Percentiles rank a stretch among this genome's conserved stretches.
Conservation (phyloP, 2,797 vertebrate genomes). For the Pteropus rufus region DNA sequence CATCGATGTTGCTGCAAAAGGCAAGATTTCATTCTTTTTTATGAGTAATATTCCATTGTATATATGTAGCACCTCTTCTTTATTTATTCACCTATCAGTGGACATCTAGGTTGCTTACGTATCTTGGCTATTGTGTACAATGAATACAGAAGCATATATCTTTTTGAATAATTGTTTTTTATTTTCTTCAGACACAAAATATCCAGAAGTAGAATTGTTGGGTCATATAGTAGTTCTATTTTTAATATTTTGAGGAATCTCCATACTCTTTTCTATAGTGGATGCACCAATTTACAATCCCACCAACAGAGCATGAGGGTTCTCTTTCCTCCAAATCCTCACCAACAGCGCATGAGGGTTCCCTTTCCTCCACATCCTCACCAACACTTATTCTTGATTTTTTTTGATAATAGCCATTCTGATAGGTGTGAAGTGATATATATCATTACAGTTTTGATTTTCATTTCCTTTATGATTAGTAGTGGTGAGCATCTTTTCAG, state of each 20-base stretch:
- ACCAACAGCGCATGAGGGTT: neutral
- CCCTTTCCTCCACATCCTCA: neutral
- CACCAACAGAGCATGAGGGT: neutral
- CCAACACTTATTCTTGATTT: neutral
- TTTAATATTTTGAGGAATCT: neutral
- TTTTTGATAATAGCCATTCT: neutral
- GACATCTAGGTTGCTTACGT: neutral
- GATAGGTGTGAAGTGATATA: neutral
- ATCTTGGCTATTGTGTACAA: neutral
- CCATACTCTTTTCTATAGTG: neutral
- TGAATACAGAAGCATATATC: neutral
- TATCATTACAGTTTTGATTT: neutral
- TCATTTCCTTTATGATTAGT: neutral
- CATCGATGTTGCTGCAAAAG: neutral
- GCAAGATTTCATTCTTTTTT: neutral
- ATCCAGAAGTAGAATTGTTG: neutral
- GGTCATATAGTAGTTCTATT: neutral
- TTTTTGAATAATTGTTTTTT: neutral
- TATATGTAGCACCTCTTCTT: neutral
- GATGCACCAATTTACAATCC: neutral
- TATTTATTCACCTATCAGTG: neutral
- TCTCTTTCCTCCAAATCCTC: neutral
- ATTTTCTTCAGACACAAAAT: neutral
- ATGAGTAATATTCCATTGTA: neutral
- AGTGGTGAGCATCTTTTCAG: neutral